Evolutionary conservation across 2,113 vertebrate genomes (phyloP).

Genomic region (Pan troglodytes): DNA sequence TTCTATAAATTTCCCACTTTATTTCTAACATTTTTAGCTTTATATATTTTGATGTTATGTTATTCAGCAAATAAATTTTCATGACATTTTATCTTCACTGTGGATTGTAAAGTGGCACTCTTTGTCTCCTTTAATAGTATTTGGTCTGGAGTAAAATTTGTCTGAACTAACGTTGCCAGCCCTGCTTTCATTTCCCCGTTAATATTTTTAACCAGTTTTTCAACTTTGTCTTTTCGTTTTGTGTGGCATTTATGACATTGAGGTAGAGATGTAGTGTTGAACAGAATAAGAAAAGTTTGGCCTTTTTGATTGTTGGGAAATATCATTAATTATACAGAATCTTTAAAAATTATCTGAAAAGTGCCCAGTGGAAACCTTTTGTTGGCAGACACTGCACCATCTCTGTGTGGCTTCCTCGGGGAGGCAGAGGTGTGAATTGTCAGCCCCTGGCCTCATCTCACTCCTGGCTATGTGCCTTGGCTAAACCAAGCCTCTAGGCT

Average conservation of each 20-base stretch:
- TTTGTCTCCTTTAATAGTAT: constrained; percentile 52
- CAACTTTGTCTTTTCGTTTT: neutral
- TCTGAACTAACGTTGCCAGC: neutral
- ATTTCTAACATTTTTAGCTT: constrained; percentile 59
- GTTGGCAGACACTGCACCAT: neutral
- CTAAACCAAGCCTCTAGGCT: neutral
- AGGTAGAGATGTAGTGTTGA: neutral
- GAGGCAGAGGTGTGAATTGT: neutral
- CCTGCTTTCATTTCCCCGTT: neutral
- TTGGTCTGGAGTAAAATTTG: constrained; percentile 36
- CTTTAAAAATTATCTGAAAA: neutral
- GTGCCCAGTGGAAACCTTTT: neutral
- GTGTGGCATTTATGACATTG: no score
- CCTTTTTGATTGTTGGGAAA: neutral
- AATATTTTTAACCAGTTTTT: neutral
- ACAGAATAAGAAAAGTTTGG: neutral
- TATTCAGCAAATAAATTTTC: constrained; percentile 71
- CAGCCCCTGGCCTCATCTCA: neutral
- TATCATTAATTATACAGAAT: neutral
- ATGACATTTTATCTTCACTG: constrained; percentile 41
- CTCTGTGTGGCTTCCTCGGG: neutral
- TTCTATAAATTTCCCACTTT: constrained; percentile 45
- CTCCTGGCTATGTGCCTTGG: neutral
- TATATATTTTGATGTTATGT: constrained; percentile 65
- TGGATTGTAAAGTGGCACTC: constrained; percentile 40